phyloP scores from a whole-genome alignment of 2,797 vertebrate species.

The Ptychadena robeensis region DNA sequence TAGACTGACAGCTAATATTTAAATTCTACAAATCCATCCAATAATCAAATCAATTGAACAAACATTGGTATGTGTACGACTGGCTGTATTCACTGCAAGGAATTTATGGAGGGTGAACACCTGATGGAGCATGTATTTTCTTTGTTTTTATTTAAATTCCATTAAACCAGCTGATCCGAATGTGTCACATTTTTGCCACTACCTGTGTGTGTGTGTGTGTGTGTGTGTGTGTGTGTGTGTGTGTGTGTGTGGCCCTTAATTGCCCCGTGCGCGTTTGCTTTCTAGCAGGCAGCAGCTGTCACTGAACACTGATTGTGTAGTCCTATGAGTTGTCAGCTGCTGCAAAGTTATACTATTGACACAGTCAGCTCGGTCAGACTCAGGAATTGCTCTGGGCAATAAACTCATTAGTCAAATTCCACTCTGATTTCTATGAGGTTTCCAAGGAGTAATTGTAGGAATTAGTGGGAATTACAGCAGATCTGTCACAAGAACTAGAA shows the following conservation, averaged over 20 bases:
- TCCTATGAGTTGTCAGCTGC: conserved; percentile 22
- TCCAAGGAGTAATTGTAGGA: conserved; percentile 31
- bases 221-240: too few species aligned
- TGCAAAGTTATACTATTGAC: conserved; percentile 32
- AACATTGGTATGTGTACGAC: too few species aligned
- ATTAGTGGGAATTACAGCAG: conserved; percentile 31
- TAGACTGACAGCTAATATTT: too few species aligned
- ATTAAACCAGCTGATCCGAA: background rate
- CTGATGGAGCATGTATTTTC: background rate
- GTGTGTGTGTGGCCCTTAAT: conserved; percentile 22
- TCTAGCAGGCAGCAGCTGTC: conserved; percentile 31
- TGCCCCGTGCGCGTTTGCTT: background rate
- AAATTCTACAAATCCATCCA: too few species aligned
- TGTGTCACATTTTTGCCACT: background rate
- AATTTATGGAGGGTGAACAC: background rate
- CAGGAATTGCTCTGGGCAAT: conserved; percentile 35
- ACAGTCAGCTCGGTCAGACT: conserved; percentile 32
- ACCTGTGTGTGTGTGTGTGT: too few species aligned
- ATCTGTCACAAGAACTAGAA: conserved; percentile 3
- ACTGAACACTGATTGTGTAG: background rate
- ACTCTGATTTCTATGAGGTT: conserved; percentile 31
- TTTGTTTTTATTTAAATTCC: background rate
- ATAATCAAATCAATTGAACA: too few species aligned
- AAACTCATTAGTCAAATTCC: conserved; percentile 49
- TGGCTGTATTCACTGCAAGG: background rate